phyloP scores from a whole-genome alignment of 2,888 invertebrate species.

The Spodoptera picta region DNA sequence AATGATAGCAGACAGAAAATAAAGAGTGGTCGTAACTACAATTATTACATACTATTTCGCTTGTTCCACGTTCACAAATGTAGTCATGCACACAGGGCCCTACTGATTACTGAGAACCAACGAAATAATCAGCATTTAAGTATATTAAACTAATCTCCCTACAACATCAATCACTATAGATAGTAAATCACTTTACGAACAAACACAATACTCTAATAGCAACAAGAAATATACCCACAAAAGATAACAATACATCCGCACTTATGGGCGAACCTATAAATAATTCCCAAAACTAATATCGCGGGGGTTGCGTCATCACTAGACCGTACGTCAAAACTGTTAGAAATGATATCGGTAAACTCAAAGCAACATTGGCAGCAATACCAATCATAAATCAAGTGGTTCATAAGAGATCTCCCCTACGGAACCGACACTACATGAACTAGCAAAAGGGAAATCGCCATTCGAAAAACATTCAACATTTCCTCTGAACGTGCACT shows the following conservation, averaged over 20 bases:
- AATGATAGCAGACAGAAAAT: no score
- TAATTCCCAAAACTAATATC: conserved; percentile 72
- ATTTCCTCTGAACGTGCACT: conserved; percentile 66
- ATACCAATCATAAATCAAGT: conserved; percentile 76
- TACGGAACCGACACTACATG: conserved; percentile 76
- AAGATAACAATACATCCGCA: conserved; percentile 52
- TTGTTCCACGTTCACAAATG: no score
- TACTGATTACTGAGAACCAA: neutral
- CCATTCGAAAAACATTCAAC: conserved; percentile 73
- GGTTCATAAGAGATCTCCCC: conserved; percentile 74
- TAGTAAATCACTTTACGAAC: conserved; percentile 18
- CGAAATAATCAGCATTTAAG: conserved; percentile 1
- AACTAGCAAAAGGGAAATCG: conserved; percentile 76
- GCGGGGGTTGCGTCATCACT: conserved; percentile 64
- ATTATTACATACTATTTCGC: no score
- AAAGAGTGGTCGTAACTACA: no score
- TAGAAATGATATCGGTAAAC: conserved; percentile 71
- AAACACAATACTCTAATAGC: conserved; percentile 24
- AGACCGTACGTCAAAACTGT: conserved; percentile 71
- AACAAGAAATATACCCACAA: conserved; percentile 31
- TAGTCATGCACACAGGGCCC: no score
- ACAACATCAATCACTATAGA: conserved; percentile 5
- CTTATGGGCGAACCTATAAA: conserved; percentile 60
- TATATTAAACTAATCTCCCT: neutral
- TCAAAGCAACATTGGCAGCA: conserved; percentile 66